Conservation (phyloP, 2,888 invertebrate species). For the Drosophila pseudotalamancana region DNA sequence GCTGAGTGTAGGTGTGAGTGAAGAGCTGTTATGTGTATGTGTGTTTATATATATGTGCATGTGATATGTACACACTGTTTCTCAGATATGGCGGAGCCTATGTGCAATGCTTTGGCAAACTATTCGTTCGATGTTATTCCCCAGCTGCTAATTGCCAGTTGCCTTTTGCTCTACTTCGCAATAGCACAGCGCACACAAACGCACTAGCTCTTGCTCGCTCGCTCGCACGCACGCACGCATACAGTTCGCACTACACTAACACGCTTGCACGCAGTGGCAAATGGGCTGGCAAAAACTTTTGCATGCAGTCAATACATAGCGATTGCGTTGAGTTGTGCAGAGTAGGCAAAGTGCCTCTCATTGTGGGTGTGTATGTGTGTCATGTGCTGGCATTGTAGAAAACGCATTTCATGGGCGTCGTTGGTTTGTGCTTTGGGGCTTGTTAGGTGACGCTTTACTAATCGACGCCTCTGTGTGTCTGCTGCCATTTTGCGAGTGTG, state of each 20-base stretch:
- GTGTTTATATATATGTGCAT: conserved; percentile 2
- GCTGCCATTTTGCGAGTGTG: conserved; percentile 22
- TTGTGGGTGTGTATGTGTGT: conserved; percentile 4
- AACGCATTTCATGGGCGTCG: conserved; percentile 65
- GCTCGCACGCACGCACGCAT: conserved; percentile 6
- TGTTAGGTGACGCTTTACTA: neutral
- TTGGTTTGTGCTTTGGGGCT: conserved; percentile 14
- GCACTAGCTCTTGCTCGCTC: conserved; percentile 11
- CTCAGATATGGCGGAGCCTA: conserved; percentile 41
- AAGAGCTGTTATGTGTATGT: conserved; percentile 14
- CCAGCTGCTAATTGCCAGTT: conserved; percentile 48
- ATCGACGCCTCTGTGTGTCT: neutral
- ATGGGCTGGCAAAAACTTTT: conserved; percentile 44
- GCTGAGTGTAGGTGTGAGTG: conserved; percentile 15
- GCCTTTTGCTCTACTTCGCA: conserved; percentile 55
- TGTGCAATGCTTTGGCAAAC: conserved; percentile 63
- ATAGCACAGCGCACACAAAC: conserved; percentile 8
- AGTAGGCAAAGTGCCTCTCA: conserved; percentile 14
- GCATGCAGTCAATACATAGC: conserved; percentile 40
- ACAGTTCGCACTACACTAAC: conserved; percentile 3
- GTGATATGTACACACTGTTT: conserved; percentile 30
- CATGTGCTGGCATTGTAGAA: conserved; percentile 34
- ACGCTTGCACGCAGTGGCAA: conserved; percentile 14
- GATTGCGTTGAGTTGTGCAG: conserved; percentile 1
- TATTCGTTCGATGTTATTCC: conserved; percentile 42